phyloP scores from a whole-genome alignment of 2,888 invertebrate species.

The Cryptus armator region DNA sequence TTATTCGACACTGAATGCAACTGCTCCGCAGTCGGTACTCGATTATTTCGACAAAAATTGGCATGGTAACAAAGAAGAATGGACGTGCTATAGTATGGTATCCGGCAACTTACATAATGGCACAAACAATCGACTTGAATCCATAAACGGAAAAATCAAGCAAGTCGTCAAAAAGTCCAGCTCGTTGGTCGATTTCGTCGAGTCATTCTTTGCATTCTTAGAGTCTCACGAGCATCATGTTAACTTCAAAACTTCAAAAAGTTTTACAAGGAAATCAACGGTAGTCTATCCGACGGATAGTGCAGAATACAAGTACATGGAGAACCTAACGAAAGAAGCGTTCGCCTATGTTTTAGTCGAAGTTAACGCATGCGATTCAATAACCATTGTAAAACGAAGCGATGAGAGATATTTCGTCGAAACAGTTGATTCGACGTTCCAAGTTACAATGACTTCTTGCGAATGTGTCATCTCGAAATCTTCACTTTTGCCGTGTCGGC shows the following conservation, averaged over 20 bases:
- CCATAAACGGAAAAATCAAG: constrained; percentile 27
- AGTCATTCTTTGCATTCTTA: constrained; percentile 5
- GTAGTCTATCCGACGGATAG: constrained; percentile 1
- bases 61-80: constrained; percentile 6
- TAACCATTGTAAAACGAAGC: neutral
- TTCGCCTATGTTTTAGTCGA: constrained; percentile 2
- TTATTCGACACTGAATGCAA: neutral
- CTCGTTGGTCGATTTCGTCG: constrained; percentile 22
- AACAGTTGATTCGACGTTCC: neutral
- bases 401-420: neutral
- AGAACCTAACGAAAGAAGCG: neutral
- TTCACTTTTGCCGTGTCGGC: constrained; percentile 53
- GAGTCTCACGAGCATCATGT: constrained; percentile 13
- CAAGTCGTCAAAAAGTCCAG: constrained; percentile 27
- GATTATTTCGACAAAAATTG: constrained; percentile 35
- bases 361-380: neutral
- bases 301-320: constrained; percentile 1
- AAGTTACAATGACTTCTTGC: constrained; percentile 36
- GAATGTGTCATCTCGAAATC: constrained; percentile 48
- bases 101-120: constrained; percentile 10
- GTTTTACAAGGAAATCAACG: constrained; percentile 8
- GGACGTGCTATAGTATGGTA: constrained; percentile 17
- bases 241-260: constrained; percentile 1
- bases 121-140: constrained; percentile 35
- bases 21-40: neutral